These are phyloP conservation scores for Pangasianodon hypophthalmus DNA, from an alignment of 2,113 vertebrate genomes.

Conservation along the genomic window DNA sequence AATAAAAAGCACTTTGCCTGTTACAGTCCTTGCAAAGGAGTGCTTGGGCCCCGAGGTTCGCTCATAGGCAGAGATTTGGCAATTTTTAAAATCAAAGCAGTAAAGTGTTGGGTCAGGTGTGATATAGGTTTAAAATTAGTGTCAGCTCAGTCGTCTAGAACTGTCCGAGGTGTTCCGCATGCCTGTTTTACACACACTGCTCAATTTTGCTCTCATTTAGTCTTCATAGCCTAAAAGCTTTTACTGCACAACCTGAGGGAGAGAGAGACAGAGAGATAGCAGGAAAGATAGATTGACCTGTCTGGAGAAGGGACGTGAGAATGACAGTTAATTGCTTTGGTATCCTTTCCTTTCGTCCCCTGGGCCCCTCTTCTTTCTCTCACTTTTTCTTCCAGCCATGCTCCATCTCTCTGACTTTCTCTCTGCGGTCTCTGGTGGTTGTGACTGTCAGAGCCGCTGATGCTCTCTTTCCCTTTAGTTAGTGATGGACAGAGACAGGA, in stretches of 20 bases:
- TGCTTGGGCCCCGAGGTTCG: neutral
- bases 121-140: neutral
- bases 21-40: neutral
- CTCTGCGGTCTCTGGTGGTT: neutral
- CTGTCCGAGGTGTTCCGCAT: neutral
- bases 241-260: neutral
- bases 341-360: conserved; percentile 18
- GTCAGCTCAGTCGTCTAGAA: neutral
- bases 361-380: conserved; percentile 6
- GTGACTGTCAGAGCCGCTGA: conserved; percentile 1
- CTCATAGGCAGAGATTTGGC: neutral
- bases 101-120: conserved; percentile 11
- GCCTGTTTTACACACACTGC: conserved; percentile 10
- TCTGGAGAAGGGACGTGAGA: conserved; percentile 16
- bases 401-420: conserved; percentile 7
- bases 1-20: neutral
- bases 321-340: conserved; percentile 38
- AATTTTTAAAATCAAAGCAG: neutral
- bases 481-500: conserved; percentile 17
- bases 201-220: conserved; percentile 33
- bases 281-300: conserved; percentile 18
- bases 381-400: neutral
- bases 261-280: neutral
- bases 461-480: conserved; percentile 14
- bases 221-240: conserved; percentile 25